Evolutionary conservation across 2,888 invertebrate genomes (phyloP).

Genomic region (Morpho achilles): DNA sequence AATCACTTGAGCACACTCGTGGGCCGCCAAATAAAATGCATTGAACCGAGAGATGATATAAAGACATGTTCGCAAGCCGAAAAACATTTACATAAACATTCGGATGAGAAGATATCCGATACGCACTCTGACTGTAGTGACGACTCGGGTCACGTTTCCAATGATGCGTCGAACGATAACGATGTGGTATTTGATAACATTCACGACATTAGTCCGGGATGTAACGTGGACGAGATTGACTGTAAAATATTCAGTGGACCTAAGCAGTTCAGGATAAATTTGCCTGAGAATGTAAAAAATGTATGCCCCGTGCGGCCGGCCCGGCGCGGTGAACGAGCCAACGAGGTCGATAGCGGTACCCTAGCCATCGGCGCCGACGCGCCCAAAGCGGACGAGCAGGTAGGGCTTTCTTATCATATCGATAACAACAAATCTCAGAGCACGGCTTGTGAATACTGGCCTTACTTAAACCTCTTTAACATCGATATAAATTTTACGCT

Average conservation of each 20-base stretch:
- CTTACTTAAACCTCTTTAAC: too few species aligned
- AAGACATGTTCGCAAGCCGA: slow-evolving; percentile 60
- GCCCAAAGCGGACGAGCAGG: slow-evolving; percentile 78
- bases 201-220: slow-evolving; percentile 49
- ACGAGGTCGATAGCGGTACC: slow-evolving; percentile 78
- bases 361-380: slow-evolving; percentile 53
- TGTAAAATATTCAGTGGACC: slow-evolving; percentile 58
- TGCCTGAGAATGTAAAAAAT: slow-evolving; percentile 59
- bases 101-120: slow-evolving; percentile 75
- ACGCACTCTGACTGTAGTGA: slow-evolving; percentile 86
- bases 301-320: slow-evolving; percentile 72
- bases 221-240: slow-evolving; percentile 56
- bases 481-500: too few species aligned
- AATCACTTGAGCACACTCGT: slow-evolving; percentile 76
- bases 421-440: slow-evolving; percentile 68
- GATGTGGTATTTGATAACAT: slow-evolving; percentile 66
- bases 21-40: slow-evolving; percentile 68
- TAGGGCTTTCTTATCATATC: slow-evolving; percentile 74
- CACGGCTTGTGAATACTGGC: background rate
- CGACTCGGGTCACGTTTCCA: slow-evolving; percentile 90
- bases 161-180: slow-evolving; percentile 87
- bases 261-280: slow-evolving; percentile 63
- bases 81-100: slow-evolving; percentile 62
- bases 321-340: slow-evolving; percentile 64
- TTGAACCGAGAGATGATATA: slow-evolving; percentile 63